Base-by-base conservation (phyloP, 2,888 invertebrate species). In the Tineola bisselliella region DNA sequence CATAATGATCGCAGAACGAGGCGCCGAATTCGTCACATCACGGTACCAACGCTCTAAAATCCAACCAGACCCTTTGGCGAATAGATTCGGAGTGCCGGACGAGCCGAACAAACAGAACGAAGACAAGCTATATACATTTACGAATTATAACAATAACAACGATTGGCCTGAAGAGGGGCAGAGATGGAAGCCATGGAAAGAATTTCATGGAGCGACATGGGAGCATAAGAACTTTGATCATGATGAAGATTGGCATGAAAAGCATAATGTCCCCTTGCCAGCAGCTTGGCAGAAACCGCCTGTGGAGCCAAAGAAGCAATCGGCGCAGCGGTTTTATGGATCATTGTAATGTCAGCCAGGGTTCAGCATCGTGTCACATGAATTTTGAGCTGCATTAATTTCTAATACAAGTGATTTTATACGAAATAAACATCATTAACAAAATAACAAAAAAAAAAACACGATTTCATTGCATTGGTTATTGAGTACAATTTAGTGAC, bases 1-100 rank as follows among this genome's bases (percentile, higher is more conserved):
- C 0, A 87, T 90, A 66, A 90, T 90, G 90, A 84, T 90, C 66
- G 90, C 86, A 0, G 90, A 90, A 65, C 81, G 88, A 31, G 89
- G 79, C 0, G 81, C 89, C 0, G 83, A 87, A 62, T 89, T 89
- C 68, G 75, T 90, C 58, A 78, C 79, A 61, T 77, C 76, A 1
- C 77, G 84, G 1, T 87, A 90, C 63, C 84, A 82, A 73, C 70
- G 75, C 1, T 74, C 69, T 3, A 78, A 75, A 65, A 73, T 72
- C 18, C 66, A 69, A 17, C 77, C 77, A n/a, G 0, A 43, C 56
- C 62, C 0, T 0, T 62, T 75, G 0, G 69, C 62, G 6, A 72
- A 75, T 52, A 66, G 72, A 19, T 78, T 78, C 61, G 76, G 77
- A n/a, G 63, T 76, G n/a, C 62, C 61, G 3, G 66, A 62, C 1